phyloP scores from a whole-genome alignment of 2,797 vertebrate genomes.

The Echiichthys vipera region DNA sequence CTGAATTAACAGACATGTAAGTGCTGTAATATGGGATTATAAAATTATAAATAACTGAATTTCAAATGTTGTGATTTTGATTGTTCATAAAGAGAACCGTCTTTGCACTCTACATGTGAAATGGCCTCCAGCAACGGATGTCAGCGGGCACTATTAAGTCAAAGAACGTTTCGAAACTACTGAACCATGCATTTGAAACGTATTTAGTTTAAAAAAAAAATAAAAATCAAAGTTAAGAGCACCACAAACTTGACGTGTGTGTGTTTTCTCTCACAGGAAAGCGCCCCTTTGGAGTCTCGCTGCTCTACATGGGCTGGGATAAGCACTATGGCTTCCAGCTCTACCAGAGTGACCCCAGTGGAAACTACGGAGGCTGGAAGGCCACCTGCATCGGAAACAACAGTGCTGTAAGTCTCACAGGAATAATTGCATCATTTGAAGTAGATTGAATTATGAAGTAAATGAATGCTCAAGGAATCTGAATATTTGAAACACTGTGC shows the following conservation, averaged over 20 bases:
- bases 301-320: conserved; percentile 99
- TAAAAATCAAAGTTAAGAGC: neutral
- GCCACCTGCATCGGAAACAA: conserved; percentile 99
- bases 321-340: conserved; percentile 99
- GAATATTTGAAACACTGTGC: neutral
- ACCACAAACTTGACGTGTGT: neutral
- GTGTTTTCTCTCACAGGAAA: conserved; percentile 31
- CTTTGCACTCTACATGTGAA: neutral
- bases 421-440: neutral
- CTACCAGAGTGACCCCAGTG: conserved; percentile 98
- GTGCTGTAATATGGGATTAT: neutral
- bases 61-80: too few species aligned
- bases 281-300: conserved; percentile 93
- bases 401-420: conserved; percentile 89
- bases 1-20: too few species aligned
- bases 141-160: too few species aligned
- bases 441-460: neutral
- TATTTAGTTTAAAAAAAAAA: neutral
- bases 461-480: too few species aligned
- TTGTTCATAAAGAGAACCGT: neutral
- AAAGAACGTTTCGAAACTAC: too few species aligned
- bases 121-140: too few species aligned
- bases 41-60: neutral
- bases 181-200: too few species aligned
- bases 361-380: conserved; percentile 99